Base-by-base conservation (phyloP, 2,888 invertebrate genomes). In the Leucoptera coffeella region DNA sequence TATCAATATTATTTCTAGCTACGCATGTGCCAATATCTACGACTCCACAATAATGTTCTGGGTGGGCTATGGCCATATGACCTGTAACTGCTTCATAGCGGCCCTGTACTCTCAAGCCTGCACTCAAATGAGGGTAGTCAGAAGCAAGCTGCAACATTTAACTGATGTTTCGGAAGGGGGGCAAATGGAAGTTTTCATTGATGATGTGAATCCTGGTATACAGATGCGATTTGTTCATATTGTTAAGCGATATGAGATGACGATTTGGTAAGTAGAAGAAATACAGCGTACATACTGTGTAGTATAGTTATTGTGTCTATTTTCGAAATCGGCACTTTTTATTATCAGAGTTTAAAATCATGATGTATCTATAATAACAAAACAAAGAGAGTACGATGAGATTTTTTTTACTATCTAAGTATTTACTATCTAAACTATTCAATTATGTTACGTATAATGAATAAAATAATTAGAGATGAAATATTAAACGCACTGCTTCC, bases 61-160 rank as follows among this genome's bases (percentile, higher is more conserved):
- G 31, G 25, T 26, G n/a, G 31, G 31, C 7, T 21, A 15, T 20
- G 31, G 28, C 4, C 26, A 31, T 11, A 26, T 31, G 24, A 26
- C 31, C 2, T 19, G 21, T 11, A 23, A 31, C 21, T 26, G 28
- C 14, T 13, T 31, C 9, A 29, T 31, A 8, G 26, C 26, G 5
- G 31, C 22, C 6, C 15, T 28, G 17, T 31, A 31, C 24, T 23
- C 22, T 9, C 31, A 31, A 23, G 26, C 26, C 4, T 22, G 12
- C 10, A 15, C 15, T 13, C 31, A 31, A 14, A 14, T 31, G 8
- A 14, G 17, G 3, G 23, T 31, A 15, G 20, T 31, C 11, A 23
- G 26, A 14, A 4, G 26, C 21, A 11, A 25, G 11, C 15, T 30
- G 17, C 22, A 30, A 13, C 22, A 19, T n/a, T 17, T 29, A 2